Percentiles rank a stretch among this genome's conserved stretches.
phyloP scores from a whole-genome alignment of 2,888 invertebrate genomes.

The Odontocerum albicorne region DNA sequence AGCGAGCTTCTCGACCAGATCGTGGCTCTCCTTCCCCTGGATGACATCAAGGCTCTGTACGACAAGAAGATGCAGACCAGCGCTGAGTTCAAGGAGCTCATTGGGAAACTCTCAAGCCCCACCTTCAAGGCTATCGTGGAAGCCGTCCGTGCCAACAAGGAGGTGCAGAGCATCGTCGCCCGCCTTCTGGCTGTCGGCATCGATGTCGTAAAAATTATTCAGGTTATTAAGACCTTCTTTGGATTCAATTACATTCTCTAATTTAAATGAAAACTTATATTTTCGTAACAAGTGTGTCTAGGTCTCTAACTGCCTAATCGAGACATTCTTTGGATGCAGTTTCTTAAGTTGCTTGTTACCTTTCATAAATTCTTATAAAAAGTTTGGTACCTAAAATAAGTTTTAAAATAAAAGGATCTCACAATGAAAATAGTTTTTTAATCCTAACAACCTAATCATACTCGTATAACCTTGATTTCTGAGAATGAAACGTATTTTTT shows the following conservation, averaged over 20 bases:
- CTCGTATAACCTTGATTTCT: no score
- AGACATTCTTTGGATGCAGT: no score
- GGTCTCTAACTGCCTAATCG: no score
- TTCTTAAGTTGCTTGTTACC: no score
- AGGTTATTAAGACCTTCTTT: conserved; percentile 3
- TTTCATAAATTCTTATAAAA: no score
- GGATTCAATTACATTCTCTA: conserved; percentile 3
- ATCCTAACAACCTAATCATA: no score
- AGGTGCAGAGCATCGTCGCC: conserved; percentile 3
- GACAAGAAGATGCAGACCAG: conserved; percentile 5
- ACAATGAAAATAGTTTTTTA: no score
- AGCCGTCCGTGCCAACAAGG: background rate
- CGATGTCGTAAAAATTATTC: conserved; percentile 6
- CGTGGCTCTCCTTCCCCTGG: conserved; percentile 18
- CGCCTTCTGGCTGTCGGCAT: conserved; percentile 6
- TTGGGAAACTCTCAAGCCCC: conserved; percentile 5
- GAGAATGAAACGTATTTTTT: no score
- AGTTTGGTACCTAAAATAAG: no score
- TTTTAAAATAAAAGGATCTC: no score
- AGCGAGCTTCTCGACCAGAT: conserved; percentile 13
- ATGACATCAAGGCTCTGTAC: conserved; percentile 13
- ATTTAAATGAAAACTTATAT: background rate
- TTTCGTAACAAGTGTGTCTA: no score
- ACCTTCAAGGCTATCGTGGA: conserved; percentile 6
- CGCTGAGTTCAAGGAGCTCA: conserved; percentile 7